These are phyloP conservation scores for Caenorhabditis angaria DNA, from an alignment of 2,888 invertebrate species.

Conservation along the genomic window DNA sequence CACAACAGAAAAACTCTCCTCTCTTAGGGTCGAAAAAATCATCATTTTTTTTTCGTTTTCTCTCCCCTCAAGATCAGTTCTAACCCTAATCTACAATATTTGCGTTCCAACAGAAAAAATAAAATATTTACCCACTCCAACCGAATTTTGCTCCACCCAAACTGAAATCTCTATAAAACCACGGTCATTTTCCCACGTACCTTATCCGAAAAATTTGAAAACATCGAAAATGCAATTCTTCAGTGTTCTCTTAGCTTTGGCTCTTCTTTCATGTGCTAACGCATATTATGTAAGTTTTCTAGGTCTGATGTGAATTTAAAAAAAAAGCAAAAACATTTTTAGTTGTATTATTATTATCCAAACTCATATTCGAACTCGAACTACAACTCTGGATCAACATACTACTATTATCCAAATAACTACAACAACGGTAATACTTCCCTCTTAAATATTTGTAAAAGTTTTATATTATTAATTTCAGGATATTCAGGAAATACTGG, in stretches of 20 bases:
- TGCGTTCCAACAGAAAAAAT: constrained; percentile 1
- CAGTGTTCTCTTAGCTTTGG: constrained; percentile 20
- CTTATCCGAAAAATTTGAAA: not conserved
- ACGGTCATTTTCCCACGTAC: not conserved
- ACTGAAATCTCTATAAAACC: not conserved
- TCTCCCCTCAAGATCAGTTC: not conserved
- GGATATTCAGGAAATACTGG: not conserved
- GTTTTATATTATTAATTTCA: not conserved
- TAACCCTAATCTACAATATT: not conserved
- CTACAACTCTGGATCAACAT: constrained; percentile 6
- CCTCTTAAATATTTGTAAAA: not conserved
- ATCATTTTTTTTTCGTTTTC: too few relatives aligned
- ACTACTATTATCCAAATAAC: constrained; percentile 37
- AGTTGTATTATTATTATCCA: constrained; percentile 8
- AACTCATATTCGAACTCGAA: not conserved
- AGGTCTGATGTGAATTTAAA: not conserved
- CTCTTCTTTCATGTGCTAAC: constrained; percentile 28
- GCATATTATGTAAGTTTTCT: constrained; percentile 37
- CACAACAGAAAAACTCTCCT: too few relatives aligned
- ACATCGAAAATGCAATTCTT: constrained; percentile 16
- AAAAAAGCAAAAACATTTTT: not conserved
- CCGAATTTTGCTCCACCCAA: not conserved
- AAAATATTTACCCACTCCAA: not conserved
- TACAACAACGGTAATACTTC: constrained; percentile 12
- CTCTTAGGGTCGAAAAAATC: too few relatives aligned